A percentile compares a stretch with the other conserved stretches of the same genome.
Conservation (phyloP, 1,140 invertebrate genomes). For the Aphelinus atriplicis region DNA sequence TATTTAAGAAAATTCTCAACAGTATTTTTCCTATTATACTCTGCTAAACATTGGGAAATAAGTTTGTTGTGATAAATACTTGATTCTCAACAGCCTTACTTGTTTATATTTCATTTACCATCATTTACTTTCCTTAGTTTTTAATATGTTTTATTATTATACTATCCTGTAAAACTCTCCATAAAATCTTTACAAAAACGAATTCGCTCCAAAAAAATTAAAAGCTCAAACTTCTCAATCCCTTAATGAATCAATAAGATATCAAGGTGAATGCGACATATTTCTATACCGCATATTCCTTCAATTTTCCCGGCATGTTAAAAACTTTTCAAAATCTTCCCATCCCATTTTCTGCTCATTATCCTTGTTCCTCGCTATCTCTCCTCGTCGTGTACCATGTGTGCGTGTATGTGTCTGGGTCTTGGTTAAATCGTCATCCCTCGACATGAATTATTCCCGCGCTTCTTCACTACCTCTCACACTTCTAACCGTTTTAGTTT, state of each 20-base stretch:
- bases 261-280: constrained; percentile 24
- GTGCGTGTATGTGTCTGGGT: constrained; percentile 23
- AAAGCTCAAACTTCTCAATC: neutral
- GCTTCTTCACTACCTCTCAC: constrained; percentile 10
- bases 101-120: neutral
- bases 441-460: constrained; percentile 4
- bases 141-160: constrained; percentile 5
- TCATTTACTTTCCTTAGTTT: neutral
- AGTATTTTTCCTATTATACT: neutral
- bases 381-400: constrained; percentile 17
- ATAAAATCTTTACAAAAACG: constrained; percentile 14
- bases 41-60: constrained; percentile 9
- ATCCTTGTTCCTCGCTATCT: constrained; percentile 20
- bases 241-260: no score
- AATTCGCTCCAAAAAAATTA: constrained; percentile 5
- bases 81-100: constrained; percentile 8
- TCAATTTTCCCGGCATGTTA: constrained; percentile 31
- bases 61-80: constrained; percentile 13
- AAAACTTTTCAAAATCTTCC: constrained; percentile 11
- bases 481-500: constrained; percentile 2
- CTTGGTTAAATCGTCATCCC: constrained; percentile 15
- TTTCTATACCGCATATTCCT: constrained; percentile 38
- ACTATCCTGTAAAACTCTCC: constrained; percentile 23
- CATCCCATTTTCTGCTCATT: neutral
- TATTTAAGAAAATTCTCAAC: constrained; percentile 7